These are phyloP conservation scores for Cnemophilus loriae DNA, from an alignment of 2,113 vertebrate species.

Conservation along the genomic window DNA sequence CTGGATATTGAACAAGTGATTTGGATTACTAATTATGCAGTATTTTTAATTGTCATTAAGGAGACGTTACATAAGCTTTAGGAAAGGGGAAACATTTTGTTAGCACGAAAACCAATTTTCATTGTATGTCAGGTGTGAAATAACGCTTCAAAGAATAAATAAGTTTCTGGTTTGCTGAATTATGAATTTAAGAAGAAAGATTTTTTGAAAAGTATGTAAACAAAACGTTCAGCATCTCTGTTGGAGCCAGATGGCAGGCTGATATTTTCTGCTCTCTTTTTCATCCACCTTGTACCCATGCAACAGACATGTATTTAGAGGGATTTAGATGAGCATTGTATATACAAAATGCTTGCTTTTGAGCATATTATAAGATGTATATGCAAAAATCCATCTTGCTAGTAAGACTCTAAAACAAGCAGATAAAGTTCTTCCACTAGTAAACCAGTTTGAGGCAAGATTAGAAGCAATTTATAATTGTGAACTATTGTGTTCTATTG, in stretches of 20 bases:
- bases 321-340: not conserved
- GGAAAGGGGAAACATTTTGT: not conserved
- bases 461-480: not conserved
- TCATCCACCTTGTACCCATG: not conserved
- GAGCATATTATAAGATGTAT: not conserved
- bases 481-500: not conserved
- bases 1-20: conserved; percentile 63
- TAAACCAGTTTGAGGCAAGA: not conserved
- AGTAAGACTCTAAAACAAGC: not conserved
- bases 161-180: not conserved
- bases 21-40: not conserved
- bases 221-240: not conserved
- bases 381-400: not conserved
- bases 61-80: not conserved
- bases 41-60: not conserved
- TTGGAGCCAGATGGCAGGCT: not conserved
- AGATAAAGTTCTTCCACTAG: not conserved
- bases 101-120: not conserved
- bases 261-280: not conserved
- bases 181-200: not conserved
- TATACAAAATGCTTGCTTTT: not conserved
- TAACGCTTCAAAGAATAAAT: not conserved
- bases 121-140: not conserved
- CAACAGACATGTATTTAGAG: not conserved
- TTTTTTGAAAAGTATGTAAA: not conserved